phyloP scores from a whole-genome alignment of 2,797 vertebrate species.

The Alfaro cultratus region DNA sequence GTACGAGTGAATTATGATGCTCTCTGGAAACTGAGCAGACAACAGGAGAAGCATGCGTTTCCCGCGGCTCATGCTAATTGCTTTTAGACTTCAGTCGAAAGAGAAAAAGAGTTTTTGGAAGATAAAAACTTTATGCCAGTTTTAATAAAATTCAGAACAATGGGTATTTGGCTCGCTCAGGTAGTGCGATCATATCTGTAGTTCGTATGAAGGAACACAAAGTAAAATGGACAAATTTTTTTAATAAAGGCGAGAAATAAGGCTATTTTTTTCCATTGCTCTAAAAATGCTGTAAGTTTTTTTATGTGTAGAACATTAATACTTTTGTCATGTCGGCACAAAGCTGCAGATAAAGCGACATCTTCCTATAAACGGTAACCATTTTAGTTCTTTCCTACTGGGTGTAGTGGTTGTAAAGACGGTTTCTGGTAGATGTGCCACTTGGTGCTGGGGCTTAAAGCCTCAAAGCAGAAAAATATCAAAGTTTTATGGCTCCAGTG shows the following conservation, averaged over 20 bases:
- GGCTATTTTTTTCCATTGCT: not conserved
- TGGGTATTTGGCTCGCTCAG: not conserved
- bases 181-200: not conserved
- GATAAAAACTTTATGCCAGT: not conserved
- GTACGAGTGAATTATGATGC: slow-evolving; percentile 50
- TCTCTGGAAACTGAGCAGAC: slow-evolving; percentile 45
- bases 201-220: not conserved
- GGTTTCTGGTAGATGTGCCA: not conserved
- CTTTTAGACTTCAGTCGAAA: slow-evolving; percentile 10
- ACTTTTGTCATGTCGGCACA: not conserved
- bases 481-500: not conserved
- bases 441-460: not conserved
- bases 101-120: slow-evolving; percentile 14
- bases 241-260: not conserved
- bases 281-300: not conserved
- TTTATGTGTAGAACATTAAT: not conserved
- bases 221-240: not conserved
- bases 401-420: not conserved
- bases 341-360: not conserved
- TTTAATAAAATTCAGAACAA: not conserved
- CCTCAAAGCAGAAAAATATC: not conserved
- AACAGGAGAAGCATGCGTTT: slow-evolving; percentile 25
- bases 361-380: not conserved
- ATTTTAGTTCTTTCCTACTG: not conserved
- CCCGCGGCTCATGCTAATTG: slow-evolving; percentile 23